Conservation (phyloP, 2,888 invertebrate species). For the Microdon myrmicae region DNA sequence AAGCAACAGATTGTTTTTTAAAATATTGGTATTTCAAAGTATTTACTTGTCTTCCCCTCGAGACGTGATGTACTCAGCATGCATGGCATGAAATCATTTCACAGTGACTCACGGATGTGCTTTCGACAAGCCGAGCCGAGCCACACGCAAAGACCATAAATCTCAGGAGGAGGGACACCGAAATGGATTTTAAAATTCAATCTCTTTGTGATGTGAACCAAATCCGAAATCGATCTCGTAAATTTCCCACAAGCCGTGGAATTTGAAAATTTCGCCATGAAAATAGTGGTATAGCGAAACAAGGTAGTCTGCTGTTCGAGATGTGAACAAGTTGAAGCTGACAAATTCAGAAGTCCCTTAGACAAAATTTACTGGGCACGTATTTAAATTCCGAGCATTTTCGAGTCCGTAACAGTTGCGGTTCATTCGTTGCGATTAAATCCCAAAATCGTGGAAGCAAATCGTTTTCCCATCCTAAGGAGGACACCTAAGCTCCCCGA, state of each 20-base stretch:
- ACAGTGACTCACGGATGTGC: too few species aligned
- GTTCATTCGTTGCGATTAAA: conserved; percentile 40
- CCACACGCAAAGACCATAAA: conserved; percentile 43
- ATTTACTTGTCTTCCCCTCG: too few species aligned
- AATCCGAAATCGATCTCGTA: conserved; percentile 50
- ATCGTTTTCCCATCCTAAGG: conserved; percentile 31
- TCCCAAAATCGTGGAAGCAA: conserved; percentile 41
- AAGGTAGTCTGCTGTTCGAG: conserved; percentile 34
- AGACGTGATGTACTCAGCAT: too few species aligned
- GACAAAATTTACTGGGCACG: not conserved
- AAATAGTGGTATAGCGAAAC: conserved; percentile 33
- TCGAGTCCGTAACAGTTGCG: conserved; percentile 12
- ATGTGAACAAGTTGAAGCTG: conserved; percentile 28
- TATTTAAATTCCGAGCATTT: conserved; percentile 46
- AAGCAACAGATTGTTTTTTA: too few species aligned
- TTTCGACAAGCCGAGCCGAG: conserved; percentile 2
- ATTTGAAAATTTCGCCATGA: conserved; percentile 47
- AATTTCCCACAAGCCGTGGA: conserved; percentile 50
- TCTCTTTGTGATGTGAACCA: conserved; percentile 45
- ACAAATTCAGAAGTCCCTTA: conserved; percentile 26
- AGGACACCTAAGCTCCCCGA: conserved; percentile 15
- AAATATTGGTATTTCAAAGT: too few species aligned
- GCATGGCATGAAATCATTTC: too few species aligned
- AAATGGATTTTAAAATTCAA: conserved; percentile 42
- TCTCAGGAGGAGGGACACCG: conserved; percentile 25